Base-by-base conservation (phyloP, 2,797 vertebrate genomes). In the Podargus strigoides region DNA sequence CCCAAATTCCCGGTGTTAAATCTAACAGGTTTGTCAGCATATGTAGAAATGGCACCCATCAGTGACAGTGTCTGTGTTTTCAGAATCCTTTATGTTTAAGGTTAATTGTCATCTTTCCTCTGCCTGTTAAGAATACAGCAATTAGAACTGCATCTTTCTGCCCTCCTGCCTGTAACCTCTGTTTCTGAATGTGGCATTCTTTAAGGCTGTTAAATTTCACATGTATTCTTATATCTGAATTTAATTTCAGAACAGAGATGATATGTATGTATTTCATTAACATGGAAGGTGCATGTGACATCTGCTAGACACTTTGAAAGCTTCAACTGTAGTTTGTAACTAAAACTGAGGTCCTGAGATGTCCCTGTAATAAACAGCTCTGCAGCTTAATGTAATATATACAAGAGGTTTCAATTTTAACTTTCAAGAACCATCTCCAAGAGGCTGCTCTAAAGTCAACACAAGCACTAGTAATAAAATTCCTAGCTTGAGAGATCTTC, bases 1-100 rank as follows among this genome's bases (percentile, higher is more conserved):
- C 22, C 47, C 66, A 22, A 7, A 22, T 9, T 49, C 7, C 59
- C 30, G 2, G 0, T 7, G 41, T 17, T 78, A 30, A 59, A 59
- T 47, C 12, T 1, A 19, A 3, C 12, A 5, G 5, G 5, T 26
- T 50, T 36, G 41, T 17, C 4, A 7, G 24, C 46, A 4, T 12
- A 0, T 8, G 1, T 30, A 59, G 64, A 44, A 60, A 12, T 4
- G 11, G 41, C 59, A 9, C 22, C 36, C 14, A 2, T 27, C 42
- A 10, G 59, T 21, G 50, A 5, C 10, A 2, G 49, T 24, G 47
- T 12, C 2, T 30, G 67, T 47, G 46, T 6, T 27, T 60, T 52
- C 46, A 37, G 55, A 41, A 30, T 36, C 9, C 34, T 41, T 34
- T 44, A 4, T 30, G 10, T 41, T 44, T 42, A 4, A 14, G 26